Base-by-base conservation (phyloP, 2,797 vertebrate species). In the Myotis vivesi region DNA sequence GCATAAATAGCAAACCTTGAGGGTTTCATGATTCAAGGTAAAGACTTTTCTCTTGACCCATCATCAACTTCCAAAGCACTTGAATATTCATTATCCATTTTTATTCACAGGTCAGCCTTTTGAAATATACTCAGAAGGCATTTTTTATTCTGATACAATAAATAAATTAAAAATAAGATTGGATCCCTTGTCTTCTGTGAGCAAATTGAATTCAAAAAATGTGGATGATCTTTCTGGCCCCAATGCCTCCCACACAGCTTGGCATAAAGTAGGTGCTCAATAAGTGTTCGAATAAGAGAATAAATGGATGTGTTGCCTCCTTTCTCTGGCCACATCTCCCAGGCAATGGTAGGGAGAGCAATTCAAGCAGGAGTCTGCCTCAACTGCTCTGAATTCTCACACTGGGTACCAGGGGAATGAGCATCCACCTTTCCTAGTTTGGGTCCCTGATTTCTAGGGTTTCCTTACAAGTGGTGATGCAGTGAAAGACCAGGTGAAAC, bases 1-100 rank as follows among this genome's bases (percentile, higher is more conserved):
- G 16, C 51, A 41, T 79, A 33, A 83, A 66, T 4, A 71, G 55
- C 16, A 64, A 76, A 79, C 9, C 33, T 17, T 59, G n/a, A 94
- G 75, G 20, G 22, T 92, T 89, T 84, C 81, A 81, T 75, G 25
- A 51, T 41, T 89, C n/a, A 13, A 96, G 44, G 16, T 46, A 55
- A 15, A 91, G 75, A 66, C 57, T 87, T 89, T 92, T 90, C 17
- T 55, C 25, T 76, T 75, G 33, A 90, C 3, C 30, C 46, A 87
- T 75, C 19, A 44, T 72, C 55, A 25, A 85, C 23, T 72, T n/a
- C 49, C 19, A 91, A 81, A 94, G 55, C 59, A 77, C 69, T 41
- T 28, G 38, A n/a, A 84, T 89, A 69, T 92, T 91, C 79, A 69
- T 62, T 33, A 19, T 75, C 57, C 75, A 84, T 93, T 89, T 94